A percentile compares a stretch with the other conserved stretches of the same genome.
phyloP scores from a whole-genome alignment of 2,888 invertebrate species.

The Imbricaverruca yamaguchii region DNA sequence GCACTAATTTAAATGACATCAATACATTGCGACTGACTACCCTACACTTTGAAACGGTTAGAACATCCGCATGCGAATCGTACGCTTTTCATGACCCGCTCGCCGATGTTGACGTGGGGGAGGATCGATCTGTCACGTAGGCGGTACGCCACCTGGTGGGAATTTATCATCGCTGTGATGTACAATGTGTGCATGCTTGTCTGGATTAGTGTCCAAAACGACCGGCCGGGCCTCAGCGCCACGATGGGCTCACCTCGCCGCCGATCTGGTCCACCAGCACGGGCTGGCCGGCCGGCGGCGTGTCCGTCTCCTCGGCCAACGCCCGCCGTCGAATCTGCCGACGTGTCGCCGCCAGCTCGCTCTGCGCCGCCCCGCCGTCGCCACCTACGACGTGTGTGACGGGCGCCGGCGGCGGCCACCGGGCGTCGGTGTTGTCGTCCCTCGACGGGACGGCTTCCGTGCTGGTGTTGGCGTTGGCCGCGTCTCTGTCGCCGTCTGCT shows the following conservation, averaged over 20 bases:
- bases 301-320: neutral
- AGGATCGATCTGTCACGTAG: too few relatives aligned
- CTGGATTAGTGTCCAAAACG: too few relatives aligned
- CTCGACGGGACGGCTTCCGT: neutral
- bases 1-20: too few relatives aligned
- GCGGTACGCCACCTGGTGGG: too few relatives aligned
- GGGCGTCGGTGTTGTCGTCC: neutral
- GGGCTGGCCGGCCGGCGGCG: neutral
- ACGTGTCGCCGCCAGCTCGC: neutral
- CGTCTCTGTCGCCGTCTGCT: neutral
- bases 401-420: neutral
- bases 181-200: too few relatives aligned
- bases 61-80: too few relatives aligned
- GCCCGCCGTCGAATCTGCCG: neutral
- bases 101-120: too few relatives aligned
- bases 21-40: too few relatives aligned
- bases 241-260: neutral
- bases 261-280: constrained; percentile 14
- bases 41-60: too few relatives aligned
- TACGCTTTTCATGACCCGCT: too few relatives aligned
- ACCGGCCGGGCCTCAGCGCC: too few relatives aligned
- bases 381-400: neutral
- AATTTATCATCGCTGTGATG: too few relatives aligned
- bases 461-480: neutral
- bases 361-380: neutral